Base-by-base conservation (phyloP, 2,797 vertebrate species). In the Glossophaga mutica region DNA sequence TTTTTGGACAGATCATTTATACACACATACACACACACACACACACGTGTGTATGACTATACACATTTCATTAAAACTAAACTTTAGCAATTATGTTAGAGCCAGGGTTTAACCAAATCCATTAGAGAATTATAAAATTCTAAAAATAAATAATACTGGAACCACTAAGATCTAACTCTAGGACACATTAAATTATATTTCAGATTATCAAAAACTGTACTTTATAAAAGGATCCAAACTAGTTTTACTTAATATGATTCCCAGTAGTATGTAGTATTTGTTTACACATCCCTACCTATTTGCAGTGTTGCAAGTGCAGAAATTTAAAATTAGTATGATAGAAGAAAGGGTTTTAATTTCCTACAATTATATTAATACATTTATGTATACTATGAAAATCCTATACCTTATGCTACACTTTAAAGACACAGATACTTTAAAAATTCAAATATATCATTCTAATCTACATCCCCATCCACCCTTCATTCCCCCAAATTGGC, bases 261-360 rank as follows among this genome's bases (percentile, higher is more conserved):
- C 32, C 65, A 55, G 29, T 34, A 37, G 19, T n/a, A 44, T 24
- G 12, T 0, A 78, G 39, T 71, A 3, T 94, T 95, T 96, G 5
- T 59, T 81, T 73, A 87, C 84, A 42, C 1, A 86, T 24, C 24
- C 32, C 26, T 78, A 48, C 4, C 21, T 87, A 87, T 14, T 93
- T 29, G 37, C 5, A 92, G 19, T 88, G 11, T 42, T 77, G 16
- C 5, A 90, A 32, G 88, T 10, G 29, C 2, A 71, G 79, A 90
- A 87, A 94, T 83, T 87, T 85, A 73, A 87, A 95, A 76, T 95
- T 62, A 88, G 73, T 84, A 44, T 95, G 39, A 93, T 5, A 93
- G 50, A 95, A 76, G 26, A 44, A 90, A 94, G 52, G 46, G 16
- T 76, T 29, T 22, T 48, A 71, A 77, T 79, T 90, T 48, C 78